Conservation (phyloP, 1,140 invertebrate genomes). For the Pectinophora gossypiella region DNA sequence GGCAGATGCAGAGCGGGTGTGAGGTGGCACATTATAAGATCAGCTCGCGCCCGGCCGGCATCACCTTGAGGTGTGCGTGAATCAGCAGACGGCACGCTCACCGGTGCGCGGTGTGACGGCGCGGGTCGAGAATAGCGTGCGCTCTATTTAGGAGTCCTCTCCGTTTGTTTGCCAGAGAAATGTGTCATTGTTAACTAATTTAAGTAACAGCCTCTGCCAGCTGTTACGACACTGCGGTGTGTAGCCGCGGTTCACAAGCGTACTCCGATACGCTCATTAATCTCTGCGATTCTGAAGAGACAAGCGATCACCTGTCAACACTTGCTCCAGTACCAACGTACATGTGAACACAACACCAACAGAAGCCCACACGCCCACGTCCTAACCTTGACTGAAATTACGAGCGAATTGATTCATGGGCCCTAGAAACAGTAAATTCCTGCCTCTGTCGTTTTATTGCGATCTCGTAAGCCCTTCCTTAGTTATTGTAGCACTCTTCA, state of each 20-base stretch:
- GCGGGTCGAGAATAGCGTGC: slow-evolving; percentile 62
- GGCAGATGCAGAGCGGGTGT: too few relatives aligned
- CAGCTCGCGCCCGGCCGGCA: neutral
- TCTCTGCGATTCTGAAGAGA: slow-evolving; percentile 12
- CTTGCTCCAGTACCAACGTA: neutral
- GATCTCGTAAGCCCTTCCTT: slow-evolving; percentile 16
- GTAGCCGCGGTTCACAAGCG: slow-evolving; percentile 31
- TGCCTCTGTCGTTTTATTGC: slow-evolving; percentile 38
- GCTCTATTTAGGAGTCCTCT: slow-evolving; percentile 69
- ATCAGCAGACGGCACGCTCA: slow-evolving; percentile 57
- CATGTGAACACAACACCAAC: neutral
- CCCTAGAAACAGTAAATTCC: slow-evolving; percentile 35
- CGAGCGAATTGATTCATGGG: slow-evolving; percentile 46
- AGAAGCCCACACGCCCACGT: neutral
- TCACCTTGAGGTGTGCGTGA: slow-evolving; percentile 68
- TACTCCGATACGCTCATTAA: slow-evolving; percentile 32
- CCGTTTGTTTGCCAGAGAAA: slow-evolving; percentile 72
- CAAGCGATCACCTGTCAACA: neutral
- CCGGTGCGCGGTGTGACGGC: slow-evolving; percentile 55
- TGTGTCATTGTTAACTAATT: slow-evolving; percentile 76
- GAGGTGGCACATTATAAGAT: too few relatives aligned
- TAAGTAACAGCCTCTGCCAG: slow-evolving; percentile 69
- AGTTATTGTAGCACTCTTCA: slow-evolving; percentile 6
- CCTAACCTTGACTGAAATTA: slow-evolving; percentile 23
- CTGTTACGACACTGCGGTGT: slow-evolving; percentile 55